Conservation (phyloP, 2,888 invertebrate genomes). For the Taphrorychus bicolor region DNA sequence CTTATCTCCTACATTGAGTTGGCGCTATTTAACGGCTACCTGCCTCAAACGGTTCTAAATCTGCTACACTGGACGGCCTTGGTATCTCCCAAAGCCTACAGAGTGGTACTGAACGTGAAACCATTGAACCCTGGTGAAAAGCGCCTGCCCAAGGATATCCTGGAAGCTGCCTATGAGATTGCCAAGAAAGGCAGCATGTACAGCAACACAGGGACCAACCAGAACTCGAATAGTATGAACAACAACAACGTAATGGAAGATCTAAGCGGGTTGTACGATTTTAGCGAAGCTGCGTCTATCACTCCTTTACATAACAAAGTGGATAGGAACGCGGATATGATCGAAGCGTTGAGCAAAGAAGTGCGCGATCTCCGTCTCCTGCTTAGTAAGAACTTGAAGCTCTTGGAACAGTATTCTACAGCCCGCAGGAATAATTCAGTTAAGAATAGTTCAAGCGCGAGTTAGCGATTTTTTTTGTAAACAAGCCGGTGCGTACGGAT, state of each 20-base stretch:
- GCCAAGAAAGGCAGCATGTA: conserved; percentile 78
- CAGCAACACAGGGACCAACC: conserved; percentile 71
- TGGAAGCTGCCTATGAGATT: conserved; percentile 82
- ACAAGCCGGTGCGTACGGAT: no score
- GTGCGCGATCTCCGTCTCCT: conserved; percentile 69
- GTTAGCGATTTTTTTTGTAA: no score
- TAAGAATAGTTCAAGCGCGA: conserved; percentile 31
- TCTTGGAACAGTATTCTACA: conserved; percentile 54
- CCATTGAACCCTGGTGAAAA: conserved; percentile 85
- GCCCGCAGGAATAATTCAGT: conserved; percentile 44
- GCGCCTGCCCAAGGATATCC: conserved; percentile 78
- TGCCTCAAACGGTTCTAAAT: conserved; percentile 77
- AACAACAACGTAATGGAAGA: conserved; percentile 67
- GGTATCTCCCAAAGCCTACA: conserved; percentile 81
- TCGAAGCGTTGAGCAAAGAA: conserved; percentile 72
- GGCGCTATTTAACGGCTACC: conserved; percentile 79
- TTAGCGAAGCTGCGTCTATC: conserved; percentile 57
- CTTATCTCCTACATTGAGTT: conserved; percentile 86
- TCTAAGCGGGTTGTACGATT: conserved; percentile 53
- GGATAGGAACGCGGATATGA: conserved; percentile 73
- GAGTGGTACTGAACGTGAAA: conserved; percentile 83
- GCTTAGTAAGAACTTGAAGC: conserved; percentile 50
- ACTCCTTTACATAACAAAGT: conserved; percentile 69
- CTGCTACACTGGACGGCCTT: conserved; percentile 79
- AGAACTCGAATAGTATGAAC: conserved; percentile 69